Percentiles rank a stretch among this genome's conserved stretches.
These are phyloP conservation scores for Callyntrura sp. DNA, from an alignment of 2,888 invertebrate genomes.

Conservation along the genomic window DNA sequence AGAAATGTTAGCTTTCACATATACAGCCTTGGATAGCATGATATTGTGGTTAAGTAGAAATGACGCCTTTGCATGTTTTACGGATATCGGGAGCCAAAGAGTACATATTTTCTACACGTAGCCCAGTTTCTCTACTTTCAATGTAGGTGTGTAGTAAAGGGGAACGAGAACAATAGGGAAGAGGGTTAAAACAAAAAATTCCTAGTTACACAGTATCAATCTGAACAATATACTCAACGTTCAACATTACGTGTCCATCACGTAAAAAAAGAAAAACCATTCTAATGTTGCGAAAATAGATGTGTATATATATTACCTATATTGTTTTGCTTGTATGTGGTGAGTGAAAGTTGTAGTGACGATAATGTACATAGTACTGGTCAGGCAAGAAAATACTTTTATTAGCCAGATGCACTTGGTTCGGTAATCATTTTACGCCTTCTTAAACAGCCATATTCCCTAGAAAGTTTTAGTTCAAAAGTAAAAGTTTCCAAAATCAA, in stretches of 20 bases:
- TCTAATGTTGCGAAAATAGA: neutral
- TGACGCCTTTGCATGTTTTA: neutral
- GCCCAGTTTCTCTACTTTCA: neutral
- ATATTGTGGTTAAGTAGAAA: neutral
- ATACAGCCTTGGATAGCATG: neutral
- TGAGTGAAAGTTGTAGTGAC: neutral
- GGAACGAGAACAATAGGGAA: neutral
- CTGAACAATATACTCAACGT: neutral
- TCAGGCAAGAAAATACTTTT: neutral
- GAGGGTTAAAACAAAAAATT: neutral
- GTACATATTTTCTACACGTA: neutral
- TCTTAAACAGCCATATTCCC: neutral
- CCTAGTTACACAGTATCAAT: neutral
- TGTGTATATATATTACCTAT: neutral
- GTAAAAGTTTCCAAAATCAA: too few species aligned
- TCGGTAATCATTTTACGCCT: neutral
- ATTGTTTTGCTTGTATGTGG: neutral
- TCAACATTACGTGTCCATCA: neutral
- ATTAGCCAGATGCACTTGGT: neutral
- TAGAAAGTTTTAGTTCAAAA: neutral
- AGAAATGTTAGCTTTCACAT: neutral
- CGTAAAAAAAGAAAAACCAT: neutral
- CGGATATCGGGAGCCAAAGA: neutral
- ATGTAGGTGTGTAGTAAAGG: neutral
- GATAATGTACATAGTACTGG: neutral